These are phyloP conservation scores for Orchesella cincta DNA, from an alignment of 1,140 invertebrate species.

Conservation along the genomic window DNA sequence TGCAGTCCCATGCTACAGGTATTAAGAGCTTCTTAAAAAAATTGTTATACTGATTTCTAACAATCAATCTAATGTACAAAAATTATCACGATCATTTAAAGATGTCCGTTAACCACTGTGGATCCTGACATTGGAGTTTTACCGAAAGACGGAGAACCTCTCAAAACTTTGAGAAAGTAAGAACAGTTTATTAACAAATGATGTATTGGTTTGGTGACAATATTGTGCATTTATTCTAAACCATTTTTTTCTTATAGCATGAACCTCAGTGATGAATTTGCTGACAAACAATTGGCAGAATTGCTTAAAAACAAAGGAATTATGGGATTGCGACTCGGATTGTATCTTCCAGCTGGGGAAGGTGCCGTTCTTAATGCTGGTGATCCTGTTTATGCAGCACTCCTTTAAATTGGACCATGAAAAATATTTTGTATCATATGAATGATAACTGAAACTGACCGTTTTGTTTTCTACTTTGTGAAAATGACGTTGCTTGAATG, in stretches of 20 bases:
- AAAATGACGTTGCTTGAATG: background rate
- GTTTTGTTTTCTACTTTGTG: too few species aligned
- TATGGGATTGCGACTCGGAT: slow-evolving; percentile 47
- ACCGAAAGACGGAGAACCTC: slow-evolving; percentile 54
- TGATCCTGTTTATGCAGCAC: slow-evolving; percentile 37
- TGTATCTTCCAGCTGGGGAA: slow-evolving; percentile 24
- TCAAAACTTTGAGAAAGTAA: slow-evolving; percentile 55
- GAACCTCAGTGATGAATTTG: slow-evolving; percentile 31
- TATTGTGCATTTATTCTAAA: slow-evolving; percentile 2
- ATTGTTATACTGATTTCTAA: background rate
- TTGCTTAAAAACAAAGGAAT: slow-evolving; percentile 41
- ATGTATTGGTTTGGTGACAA: background rate
- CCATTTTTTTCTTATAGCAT: slow-evolving; percentile 19
- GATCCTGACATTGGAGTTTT: slow-evolving; percentile 54
- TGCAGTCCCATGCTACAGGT: slow-evolving; percentile 27
- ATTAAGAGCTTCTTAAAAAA: background rate
- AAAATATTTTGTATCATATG: too few species aligned
- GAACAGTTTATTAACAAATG: slow-evolving; percentile 1
- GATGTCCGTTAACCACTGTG: slow-evolving; percentile 56
- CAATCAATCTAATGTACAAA: background rate
- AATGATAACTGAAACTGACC: too few species aligned
- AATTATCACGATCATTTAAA: slow-evolving; percentile 23
- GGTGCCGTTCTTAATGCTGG: slow-evolving; percentile 15
- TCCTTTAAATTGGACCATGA: slow-evolving; percentile 10
- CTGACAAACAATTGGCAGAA: slow-evolving; percentile 25